These are phyloP conservation scores for Dyspetes luteomarginatus DNA, from an alignment of 2,888 invertebrate species.

Conservation along the genomic window DNA sequence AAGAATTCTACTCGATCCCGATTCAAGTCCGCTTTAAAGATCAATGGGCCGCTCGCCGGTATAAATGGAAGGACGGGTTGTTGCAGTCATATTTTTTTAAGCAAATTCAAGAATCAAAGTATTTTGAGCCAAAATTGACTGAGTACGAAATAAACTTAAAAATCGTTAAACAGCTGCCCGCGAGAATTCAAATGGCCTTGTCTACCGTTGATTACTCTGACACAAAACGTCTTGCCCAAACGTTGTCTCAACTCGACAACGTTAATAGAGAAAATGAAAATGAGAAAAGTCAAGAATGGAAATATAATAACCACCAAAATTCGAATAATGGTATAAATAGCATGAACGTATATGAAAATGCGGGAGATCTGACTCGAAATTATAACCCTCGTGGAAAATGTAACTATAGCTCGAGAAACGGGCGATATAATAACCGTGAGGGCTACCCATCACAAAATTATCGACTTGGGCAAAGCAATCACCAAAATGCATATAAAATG, in stretches of 20 bases:
- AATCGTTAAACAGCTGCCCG: too few species aligned
- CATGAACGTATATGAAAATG: background rate
- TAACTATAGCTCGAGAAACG: too few species aligned
- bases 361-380: background rate
- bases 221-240: too few species aligned
- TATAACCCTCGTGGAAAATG: background rate
- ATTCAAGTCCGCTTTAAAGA: slow-evolving; percentile 44
- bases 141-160: slow-evolving; percentile 36
- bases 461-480: background rate
- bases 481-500: background rate
- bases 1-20: too few species aligned
- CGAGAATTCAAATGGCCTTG: too few species aligned
- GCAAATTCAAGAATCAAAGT: slow-evolving; percentile 44
- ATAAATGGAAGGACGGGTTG: slow-evolving; percentile 37
- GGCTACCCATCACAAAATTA: too few species aligned
- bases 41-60: slow-evolving; percentile 27
- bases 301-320: slow-evolving; percentile 11
- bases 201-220: too few species aligned
- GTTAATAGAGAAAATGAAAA: slow-evolving; percentile 4
- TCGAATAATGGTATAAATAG: too few species aligned
- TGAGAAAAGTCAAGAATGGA: slow-evolving; percentile 9
- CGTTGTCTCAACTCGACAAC: slow-evolving; percentile 23
- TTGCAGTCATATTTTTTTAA: slow-evolving; percentile 44
- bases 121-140: slow-evolving; percentile 18
- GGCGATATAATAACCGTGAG: too few species aligned